Base-by-base conservation (phyloP, 2,797 vertebrate genomes). In the Coluber constrictor region DNA sequence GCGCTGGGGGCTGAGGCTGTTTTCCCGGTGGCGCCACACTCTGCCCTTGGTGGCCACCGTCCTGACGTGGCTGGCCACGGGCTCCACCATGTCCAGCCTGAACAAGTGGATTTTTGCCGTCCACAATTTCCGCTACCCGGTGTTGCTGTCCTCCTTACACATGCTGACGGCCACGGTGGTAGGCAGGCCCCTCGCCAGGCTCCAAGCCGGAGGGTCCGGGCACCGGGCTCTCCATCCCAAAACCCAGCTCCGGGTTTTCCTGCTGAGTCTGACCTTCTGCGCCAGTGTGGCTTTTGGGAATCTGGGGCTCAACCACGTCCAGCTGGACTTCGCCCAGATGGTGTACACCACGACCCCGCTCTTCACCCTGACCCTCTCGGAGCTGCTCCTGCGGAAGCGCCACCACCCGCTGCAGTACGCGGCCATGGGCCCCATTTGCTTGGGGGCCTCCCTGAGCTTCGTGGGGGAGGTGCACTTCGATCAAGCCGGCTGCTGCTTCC, bases 31-130 rank as follows among this genome's bases (percentile, higher is more conserved):
- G 15, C 47, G 18, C 18, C 88, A 87, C 0, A n/a, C 90, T 10
- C 63, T 93, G 92, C 95, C 96, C 18, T 96, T 97, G 95, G 96
- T 98, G 94, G 98, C 98, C 94, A 98, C 98, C 0, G 97, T 98
- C 2, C 94, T 98, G 60, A 98, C 98, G n/a, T 99, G 99, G 99
- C 97, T 99, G 93, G 98, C 98, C 96, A 98, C 98, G 0, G 99
- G 99, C 25, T 99, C 98, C 95, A 98, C 99, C 96, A 99, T 99
- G 98, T 99, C 99, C 91, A 98, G 99, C 96, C 98, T 99, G 96
- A 99, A 99, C 98, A 99, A 99, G 98, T 99, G 99, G 99, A 99
- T 99, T 93, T 99, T 99, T 87, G 97, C 98, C 0, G 98, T 98
- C 51, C 99, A 99, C 94, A 98, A 99, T 96, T 99, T 99, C 96